A percentile compares a stretch with the other conserved stretches of the same genome.
Conservation (phyloP, 1,140 invertebrate genomes). For the Bombyx mori region ASM3026992v2 NC_085121.1:12871001-12871500, state of each 20-base stretch:
- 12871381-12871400: conserved; percentile 95
- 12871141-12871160: conserved; percentile 97
- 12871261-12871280: conserved; percentile 89
- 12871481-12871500: neutral
- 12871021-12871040: too few relatives aligned
- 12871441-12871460: conserved; percentile 95
- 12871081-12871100: conserved; percentile 81
- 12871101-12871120: conserved; percentile 87
- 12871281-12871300: conserved; percentile 8
- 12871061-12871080: conserved; percentile 20
- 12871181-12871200: conserved; percentile 92
- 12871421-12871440: conserved; percentile 97
- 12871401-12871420: conserved; percentile 97
- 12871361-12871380: conserved; percentile 88
- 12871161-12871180: conserved; percentile 93
- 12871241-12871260: conserved; percentile 92
- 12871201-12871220: conserved; percentile 94
- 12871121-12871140: conserved; percentile 98
- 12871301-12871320: conserved; percentile 4
- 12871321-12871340: conserved; percentile 4
- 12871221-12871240: conserved; percentile 89
- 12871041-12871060: too few relatives aligned
- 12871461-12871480: conserved; percentile 28
- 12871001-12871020: too few relatives aligned
- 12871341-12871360: neutral